Evolutionary conservation across 1,140 invertebrate genomes (phyloP), one percentile per base, ranked within the genome.

Genomic region (Zaprionus davidi): DNA sequence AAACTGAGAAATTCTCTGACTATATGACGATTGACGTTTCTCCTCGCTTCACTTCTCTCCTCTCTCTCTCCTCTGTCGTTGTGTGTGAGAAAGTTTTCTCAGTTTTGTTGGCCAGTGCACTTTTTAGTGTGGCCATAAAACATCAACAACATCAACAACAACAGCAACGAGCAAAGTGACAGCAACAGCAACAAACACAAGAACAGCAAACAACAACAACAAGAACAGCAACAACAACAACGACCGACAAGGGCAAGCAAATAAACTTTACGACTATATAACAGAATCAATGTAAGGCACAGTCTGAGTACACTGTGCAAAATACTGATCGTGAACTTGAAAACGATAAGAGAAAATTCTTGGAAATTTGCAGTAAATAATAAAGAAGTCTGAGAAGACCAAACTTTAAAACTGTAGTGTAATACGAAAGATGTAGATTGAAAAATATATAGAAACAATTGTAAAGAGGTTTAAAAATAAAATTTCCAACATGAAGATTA

Each of bases 191-290:
- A 67, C 68, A 65, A 65, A 44, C 41, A 7, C 36, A 38, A 38
- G 62, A 64, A 49, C 62, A 38, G 41, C 60, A 55, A 51, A 38
- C 56, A 59, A 38, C 62, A 28, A 49, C 60, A 55, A 51, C 62
- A 56, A 75, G 67, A 55, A 51, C 49, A 56, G 60, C 73, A 72
- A 73, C 71, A 72, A 73, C 71, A 64, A 55, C 44, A 49, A 58
- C 53, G 51, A 41, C 58, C 44, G 41, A 69, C 57, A 88, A 87
- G 83, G 84, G 83, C 80, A 87, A 72, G 80, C 83, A 88, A 87
- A 87, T 87, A 87, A 87, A 87, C 83, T 83, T 87, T 87, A 87
- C 83, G 83, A 87, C 81, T 78, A 83, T 83, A 88, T 87, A 87
- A 81, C 84, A 88, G 84, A 83, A 88, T 88, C 83, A 87, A 88